Conservation (phyloP, 1,140 invertebrate genomes). For the Geopemphigus sp. region DNA sequence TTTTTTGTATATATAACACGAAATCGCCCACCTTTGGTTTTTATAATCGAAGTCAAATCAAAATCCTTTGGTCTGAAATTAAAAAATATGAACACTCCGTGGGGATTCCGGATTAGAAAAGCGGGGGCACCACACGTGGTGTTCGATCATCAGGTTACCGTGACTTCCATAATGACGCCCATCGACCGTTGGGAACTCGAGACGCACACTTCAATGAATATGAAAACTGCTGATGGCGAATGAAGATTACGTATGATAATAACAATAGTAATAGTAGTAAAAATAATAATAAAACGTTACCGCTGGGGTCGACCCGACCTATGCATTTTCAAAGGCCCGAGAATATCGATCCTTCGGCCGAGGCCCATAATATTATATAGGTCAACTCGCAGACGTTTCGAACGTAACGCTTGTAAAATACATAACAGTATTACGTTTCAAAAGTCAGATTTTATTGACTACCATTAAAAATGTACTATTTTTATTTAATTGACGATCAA, state of each 20-base stretch:
- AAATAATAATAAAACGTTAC: not conserved
- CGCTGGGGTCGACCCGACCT: not conserved
- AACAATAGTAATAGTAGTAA: not conserved
- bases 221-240: not conserved
- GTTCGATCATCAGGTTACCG: not conserved
- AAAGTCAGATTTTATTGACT: too few species aligned
- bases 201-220: not conserved
- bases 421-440: not conserved
- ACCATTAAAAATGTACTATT: too few species aligned
- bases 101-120: not conserved
- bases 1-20: not conserved
- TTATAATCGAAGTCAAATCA: too few species aligned
- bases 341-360: conserved; percentile 21
- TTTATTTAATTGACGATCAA: too few species aligned
- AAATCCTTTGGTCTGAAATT: not conserved
- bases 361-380: conserved; percentile 30
- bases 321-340: conserved; percentile 15
- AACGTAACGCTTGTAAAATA: not conserved
- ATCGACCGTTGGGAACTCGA: not conserved
- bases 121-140: not conserved
- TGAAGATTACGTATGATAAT: not conserved
- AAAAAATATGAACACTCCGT: not conserved
- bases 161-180: not conserved
- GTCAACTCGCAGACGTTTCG: not conserved
- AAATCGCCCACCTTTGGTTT: not conserved